Evolutionary conservation across 2,113 vertebrate genomes (phyloP).

Genomic region (Aspiorhynchus laticeps): DNA sequence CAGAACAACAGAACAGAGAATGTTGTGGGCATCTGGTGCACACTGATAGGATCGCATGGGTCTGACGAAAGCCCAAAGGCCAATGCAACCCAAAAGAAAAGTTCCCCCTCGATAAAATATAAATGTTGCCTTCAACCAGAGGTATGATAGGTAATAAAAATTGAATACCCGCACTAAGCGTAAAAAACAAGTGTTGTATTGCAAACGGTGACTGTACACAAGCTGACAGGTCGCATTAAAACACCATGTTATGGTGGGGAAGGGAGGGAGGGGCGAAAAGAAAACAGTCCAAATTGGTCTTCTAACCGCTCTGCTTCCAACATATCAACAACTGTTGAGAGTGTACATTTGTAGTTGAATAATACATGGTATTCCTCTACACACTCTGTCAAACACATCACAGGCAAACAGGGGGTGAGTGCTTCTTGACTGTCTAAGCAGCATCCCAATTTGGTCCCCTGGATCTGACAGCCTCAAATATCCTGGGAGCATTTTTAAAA

Average conservation of each 20-base stretch:
- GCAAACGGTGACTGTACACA: conserved; percentile 59
- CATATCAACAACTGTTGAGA: conserved; percentile 82
- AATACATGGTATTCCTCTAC: conserved; percentile 80
- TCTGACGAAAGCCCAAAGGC: background rate
- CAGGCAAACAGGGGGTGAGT: conserved; percentile 76
- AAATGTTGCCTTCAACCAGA: conserved; percentile 38
- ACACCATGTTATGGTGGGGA: conserved; percentile 54
- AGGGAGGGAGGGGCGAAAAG: conserved; percentile 14
- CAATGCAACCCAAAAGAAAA: conserved; percentile 13
- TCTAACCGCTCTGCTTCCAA: conserved; percentile 74
- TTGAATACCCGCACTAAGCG: conserved; percentile 27
- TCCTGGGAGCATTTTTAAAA: conserved; percentile 84
- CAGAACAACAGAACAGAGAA: conserved; percentile 14
- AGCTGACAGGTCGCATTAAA: conserved; percentile 69
- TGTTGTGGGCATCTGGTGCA: background rate
- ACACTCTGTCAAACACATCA: conserved; percentile 82
- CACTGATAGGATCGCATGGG: background rate
- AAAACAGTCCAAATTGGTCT: conserved; percentile 71
- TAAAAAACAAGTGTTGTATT: conserved; percentile 46
- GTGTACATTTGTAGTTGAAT: conserved; percentile 82
- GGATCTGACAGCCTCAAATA: conserved; percentile 81
- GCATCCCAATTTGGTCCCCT: conserved; percentile 82
- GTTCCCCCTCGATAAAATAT: conserved; percentile 35
- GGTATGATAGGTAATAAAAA: conserved; percentile 46
- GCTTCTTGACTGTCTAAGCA: conserved; percentile 80